A percentile compares a stretch with the other conserved stretches of the same genome.
Evolutionary conservation across 1,140 invertebrate genomes (phyloP).

Genomic region (Dendroctonus ponderosae): DNA sequence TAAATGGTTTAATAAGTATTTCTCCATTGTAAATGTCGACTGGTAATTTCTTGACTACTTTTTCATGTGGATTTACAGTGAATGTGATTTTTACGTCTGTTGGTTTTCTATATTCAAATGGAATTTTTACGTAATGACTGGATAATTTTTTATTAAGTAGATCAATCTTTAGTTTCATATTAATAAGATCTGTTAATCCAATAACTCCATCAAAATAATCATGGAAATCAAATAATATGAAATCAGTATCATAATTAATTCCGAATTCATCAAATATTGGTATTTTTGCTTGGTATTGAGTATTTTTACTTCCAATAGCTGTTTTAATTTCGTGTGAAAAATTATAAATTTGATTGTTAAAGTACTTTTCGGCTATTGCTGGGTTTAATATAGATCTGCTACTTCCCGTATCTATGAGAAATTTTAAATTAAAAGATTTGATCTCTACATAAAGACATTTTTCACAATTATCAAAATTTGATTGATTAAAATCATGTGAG

Average conservation of each 20-base stretch:
- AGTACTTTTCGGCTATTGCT: too few species aligned
- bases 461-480: too few species aligned
- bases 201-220: constrained; percentile 4
- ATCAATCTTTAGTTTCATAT: constrained; percentile 10
- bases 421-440: too few species aligned
- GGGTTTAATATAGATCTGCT: too few species aligned
- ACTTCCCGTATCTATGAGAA: too few species aligned
- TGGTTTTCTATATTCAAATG: constrained; percentile 6
- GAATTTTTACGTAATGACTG: neutral
- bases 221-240: constrained; percentile 3
- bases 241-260: neutral
- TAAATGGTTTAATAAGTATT: neutral
- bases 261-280: too few species aligned
- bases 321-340: too few species aligned
- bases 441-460: too few species aligned
- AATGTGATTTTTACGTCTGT: neutral
- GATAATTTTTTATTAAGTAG: constrained; percentile 2
- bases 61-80: neutral
- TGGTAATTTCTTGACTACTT: neutral
- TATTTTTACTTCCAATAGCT: too few species aligned
- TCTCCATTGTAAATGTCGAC: neutral
- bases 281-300: too few species aligned
- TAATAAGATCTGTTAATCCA: constrained; percentile 1
- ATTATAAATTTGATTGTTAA: too few species aligned
- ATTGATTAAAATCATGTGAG: too few species aligned